A percentile compares a stretch with the other conserved stretches of the same genome.
Evolutionary conservation across 2,888 invertebrate species (phyloP).

Genomic region (Escarpia spicata): DNA sequence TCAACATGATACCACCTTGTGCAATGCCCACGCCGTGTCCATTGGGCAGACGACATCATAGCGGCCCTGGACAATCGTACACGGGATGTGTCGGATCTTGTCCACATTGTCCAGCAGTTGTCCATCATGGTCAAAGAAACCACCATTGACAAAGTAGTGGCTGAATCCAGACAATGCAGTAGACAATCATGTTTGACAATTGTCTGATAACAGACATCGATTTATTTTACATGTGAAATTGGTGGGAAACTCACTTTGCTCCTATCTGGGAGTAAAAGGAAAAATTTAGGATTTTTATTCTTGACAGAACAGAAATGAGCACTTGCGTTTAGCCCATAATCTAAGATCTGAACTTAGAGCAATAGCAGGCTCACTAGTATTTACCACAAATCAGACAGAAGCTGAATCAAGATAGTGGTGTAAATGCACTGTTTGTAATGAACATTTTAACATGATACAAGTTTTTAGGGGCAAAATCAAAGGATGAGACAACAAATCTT

Average conservation of each 20-base stretch:
- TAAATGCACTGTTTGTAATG: too few relatives aligned
- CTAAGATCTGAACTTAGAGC: neutral
- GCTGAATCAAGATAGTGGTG: too few relatives aligned
- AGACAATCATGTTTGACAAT: neutral
- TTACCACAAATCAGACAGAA: neutral
- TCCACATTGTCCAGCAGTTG: constrained; percentile 54
- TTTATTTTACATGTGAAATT: neutral
- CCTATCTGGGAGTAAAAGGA: neutral
- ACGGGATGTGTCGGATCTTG: constrained; percentile 58
- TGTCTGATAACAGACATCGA: neutral
- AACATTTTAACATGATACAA: too few relatives aligned
- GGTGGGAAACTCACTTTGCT: neutral
- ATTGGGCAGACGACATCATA: constrained; percentile 61
- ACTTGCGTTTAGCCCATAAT: neutral
- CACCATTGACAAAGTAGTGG: constrained; percentile 58
- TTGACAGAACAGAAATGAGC: neutral
- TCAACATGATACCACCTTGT: constrained; percentile 46
- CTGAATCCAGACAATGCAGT: constrained; percentile 29
- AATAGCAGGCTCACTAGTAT: neutral
- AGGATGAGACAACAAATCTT: too few relatives aligned
- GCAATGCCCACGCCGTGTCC: constrained; percentile 59
- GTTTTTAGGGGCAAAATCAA: too few relatives aligned
- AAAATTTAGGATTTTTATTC: neutral
- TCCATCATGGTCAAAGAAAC: constrained; percentile 51
- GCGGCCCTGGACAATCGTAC: constrained; percentile 58